Evolutionary conservation across 2,888 invertebrate genomes (phyloP), one percentile per base, ranked within the genome.

Genomic region (Orthosia gracilis): DNA sequence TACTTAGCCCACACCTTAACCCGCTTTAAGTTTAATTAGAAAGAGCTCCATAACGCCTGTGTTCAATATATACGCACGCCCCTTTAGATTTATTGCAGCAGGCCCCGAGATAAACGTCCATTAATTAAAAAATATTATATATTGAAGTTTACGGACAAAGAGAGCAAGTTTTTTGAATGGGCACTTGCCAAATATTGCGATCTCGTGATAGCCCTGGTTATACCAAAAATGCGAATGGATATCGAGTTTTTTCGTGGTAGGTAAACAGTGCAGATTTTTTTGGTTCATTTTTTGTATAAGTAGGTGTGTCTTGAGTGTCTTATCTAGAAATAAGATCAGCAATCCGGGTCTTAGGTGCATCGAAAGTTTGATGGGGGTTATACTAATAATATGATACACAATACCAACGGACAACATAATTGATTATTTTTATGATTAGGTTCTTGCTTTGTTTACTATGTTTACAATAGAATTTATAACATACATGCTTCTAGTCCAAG

Each of bases 111-210:
- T 95, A 96, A 96, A 94, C 93, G 95, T 94, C 93, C 95, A 96
- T 96, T 96, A 96, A 96, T 96, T 96, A 94, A 96, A 95, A 96
- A 93, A 94, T 93, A 93, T 92, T 91, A 93, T 92, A 90, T 92
- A 93, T 91, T 90, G 88, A 88, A 81, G 87, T 89, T 88, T 89
- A 70, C 59, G 69, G 62, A 71, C 61, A 71, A 50, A 76, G 21
- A 59, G 26, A 80, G 76, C 75, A 17, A 71, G 78, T 76, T 76
- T 80, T 75, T 74, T 79, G 69, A 80, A 86, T 79, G 69, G 66
- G n/a, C 61, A 77, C 69, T 77, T 66, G 82, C 83, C 86, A 84
- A 84, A 86, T 81, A 84, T 84, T 82, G 74, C 52, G 70, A 83
- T 86, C 69, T 54, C 40, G 15, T 69, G 81, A 80, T 83, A 82